phyloP scores from a whole-genome alignment of 2,888 invertebrate species.

The Torymus texanus region DNA sequence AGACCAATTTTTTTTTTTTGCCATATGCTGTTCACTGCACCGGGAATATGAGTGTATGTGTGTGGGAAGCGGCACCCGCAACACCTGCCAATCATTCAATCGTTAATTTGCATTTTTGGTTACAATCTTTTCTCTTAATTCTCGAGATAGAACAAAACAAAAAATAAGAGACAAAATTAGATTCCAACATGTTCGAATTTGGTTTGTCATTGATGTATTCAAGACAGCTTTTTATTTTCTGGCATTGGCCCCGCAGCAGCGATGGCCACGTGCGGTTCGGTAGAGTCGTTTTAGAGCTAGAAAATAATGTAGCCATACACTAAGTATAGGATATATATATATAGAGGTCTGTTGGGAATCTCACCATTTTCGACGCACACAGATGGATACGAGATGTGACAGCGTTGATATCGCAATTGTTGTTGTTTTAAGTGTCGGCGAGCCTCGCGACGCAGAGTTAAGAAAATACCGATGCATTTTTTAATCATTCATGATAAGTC shows the following conservation, averaged over 20 bases:
- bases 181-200: conserved; percentile 42
- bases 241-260: conserved; percentile 69
- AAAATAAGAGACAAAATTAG: conserved; percentile 48
- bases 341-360: conserved; percentile 72
- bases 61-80: conserved; percentile 69
- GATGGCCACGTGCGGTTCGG: conserved; percentile 70
- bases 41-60: conserved; percentile 45
- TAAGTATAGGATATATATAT: conserved; percentile 64
- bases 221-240: conserved; percentile 66
- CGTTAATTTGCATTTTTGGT: conserved; percentile 61
- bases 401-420: conserved; percentile 72
- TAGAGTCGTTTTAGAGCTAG: conserved; percentile 72
- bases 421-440: conserved; percentile 52
- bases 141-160: conserved; percentile 49
- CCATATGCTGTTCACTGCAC: conserved; percentile 69
- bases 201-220: conserved; percentile 63
- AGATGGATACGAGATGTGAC: conserved; percentile 74
- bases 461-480: conserved; percentile 31
- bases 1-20: conserved; percentile 67
- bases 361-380: conserved; percentile 75
- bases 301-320: conserved; percentile 70
- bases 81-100: conserved; percentile 72
- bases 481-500: conserved; percentile 40
- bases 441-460: conserved; percentile 7
- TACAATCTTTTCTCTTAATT: conserved; percentile 52